Evolutionary conservation across 2,113 vertebrate genomes (phyloP), one percentile per base, ranked within the genome.

Genomic region (Argyrosomus japonicus): DNA sequence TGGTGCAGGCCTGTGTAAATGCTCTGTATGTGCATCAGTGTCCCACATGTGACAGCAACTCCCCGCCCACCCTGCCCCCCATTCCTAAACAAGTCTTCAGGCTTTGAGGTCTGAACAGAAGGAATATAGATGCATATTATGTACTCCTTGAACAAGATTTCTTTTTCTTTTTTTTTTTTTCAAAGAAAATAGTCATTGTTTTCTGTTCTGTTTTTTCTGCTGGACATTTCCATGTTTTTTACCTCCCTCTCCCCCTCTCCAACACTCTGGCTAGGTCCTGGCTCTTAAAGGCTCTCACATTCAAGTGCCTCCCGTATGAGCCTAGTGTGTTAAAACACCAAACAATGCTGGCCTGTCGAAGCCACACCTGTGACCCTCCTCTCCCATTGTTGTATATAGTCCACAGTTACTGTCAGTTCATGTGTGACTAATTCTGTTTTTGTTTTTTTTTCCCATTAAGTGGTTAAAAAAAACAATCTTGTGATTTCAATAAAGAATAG

Each of bases 401-500:
- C 88, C 76, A 81, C 82, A 79, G 86, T 92, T 90, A 63, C 63
- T 86, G 89, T 88, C 61, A 79, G 88, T 90, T 92, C 82, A 81
- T 92, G 89, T 91, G 89, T 87, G 84, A 88, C 80, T 84, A 15
- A 65, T 84, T 88, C 25, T 36, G 6, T 45, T 13, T 47, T 1
- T 36, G 1, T 36, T 6, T 32, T 36, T 36, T 36, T 32, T 36
- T 6, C 32, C 32, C 79, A 87, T 86, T 78, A 85, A 75, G 84
- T 93, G 90, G 87, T 90, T 40, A 82, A 88, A 40, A 40, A 57
- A 90, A 77, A 69, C 47, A 68, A 90, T 83, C 87, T 94, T 89
- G 93, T 94, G 93, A 93, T 94, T 95, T 90, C 89, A 93, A 91
- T 94, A 91, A 93, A 94, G 86, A 93, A 85, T 93, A 92, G 89